Evolutionary conservation across 2,113 vertebrate species (phyloP), one percentile per base, ranked within the genome.

Genomic region (Sinocyclocheilus anophthalmus): DNA sequence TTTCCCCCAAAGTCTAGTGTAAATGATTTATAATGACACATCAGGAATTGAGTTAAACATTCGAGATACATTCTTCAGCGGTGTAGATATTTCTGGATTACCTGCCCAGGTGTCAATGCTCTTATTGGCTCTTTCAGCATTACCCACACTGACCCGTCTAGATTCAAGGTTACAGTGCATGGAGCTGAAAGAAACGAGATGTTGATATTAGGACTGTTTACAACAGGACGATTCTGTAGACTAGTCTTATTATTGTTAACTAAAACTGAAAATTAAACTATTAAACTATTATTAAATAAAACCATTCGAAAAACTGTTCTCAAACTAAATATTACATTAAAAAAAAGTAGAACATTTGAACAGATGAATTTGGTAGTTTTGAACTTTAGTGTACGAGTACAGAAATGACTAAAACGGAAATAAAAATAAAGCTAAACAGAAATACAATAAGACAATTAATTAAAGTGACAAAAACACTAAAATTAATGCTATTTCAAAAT

Each of bases 141-240:
- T 91, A 98, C 95, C 98, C 98, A 99, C 85, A 99, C 94, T 0
- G 96, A 96, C n/a, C 97, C 97, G 2, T 99, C 96, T 86, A 96
- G 96, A 90, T 99, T 99, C 59, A 99, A 95, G 2, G 97, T 99
- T 86, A 99, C 94, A 2, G 96, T 95, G 45, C 97, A 99, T 3
- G 96, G 95, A 88, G 90, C 98, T 99, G 87, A 20, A 33, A 84
- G 11, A 88, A 6, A 42, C 3, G 4, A 78, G 30, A 59, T 14
- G 2, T 7, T 59, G 37, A 20, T 39, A 59, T 48, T 39, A 73
- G 26, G 8, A 65, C 16, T 7, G 61, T 22, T 42, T 26, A n/a
- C 37, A 3, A 76, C 3, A 55, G n/a, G 67, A 16, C 2, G 65
- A 11, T 39, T 61, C 10, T n/a, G 59, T n/a, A 59, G 20, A 59